phyloP scores from a whole-genome alignment of 2,113 vertebrate species.

The Peromyscus polionotus region DNA sequence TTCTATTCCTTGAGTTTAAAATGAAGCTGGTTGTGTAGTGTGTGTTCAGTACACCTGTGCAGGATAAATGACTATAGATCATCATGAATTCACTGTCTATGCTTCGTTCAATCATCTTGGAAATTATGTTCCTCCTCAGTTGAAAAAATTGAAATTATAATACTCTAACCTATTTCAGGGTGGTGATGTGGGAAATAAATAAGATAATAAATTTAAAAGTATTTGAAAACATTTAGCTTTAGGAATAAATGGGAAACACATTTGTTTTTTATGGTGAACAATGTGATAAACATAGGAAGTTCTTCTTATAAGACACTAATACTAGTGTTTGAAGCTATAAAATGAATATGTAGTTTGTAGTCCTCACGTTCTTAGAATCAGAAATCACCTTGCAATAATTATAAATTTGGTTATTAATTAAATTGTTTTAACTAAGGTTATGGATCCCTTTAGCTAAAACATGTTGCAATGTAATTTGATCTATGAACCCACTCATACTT shows the following conservation, averaged over 20 bases:
- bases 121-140: slow-evolving; percentile 16
- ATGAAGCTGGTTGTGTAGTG: background rate
- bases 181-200: slow-evolving; percentile 7
- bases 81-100: background rate
- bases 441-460: background rate
- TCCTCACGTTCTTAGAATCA: background rate
- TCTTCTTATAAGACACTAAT: background rate
- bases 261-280: slow-evolving; percentile 49
- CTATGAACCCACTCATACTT: background rate
- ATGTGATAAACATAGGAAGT: background rate
- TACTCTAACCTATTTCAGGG: background rate
- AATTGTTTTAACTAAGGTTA: background rate
- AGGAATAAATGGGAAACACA: background rate
- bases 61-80: background rate
- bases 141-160: background rate
- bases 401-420: slow-evolving; percentile 5
- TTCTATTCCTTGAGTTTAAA: background rate
- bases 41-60: background rate
- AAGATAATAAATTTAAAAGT: background rate
- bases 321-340: background rate
- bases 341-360: background rate
- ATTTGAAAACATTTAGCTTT: slow-evolving; percentile 46
- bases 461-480: background rate
- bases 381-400: background rate
- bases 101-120: background rate